Base-by-base conservation (phyloP, 2,797 vertebrate genomes). In the Hirundo rustica region DNA sequence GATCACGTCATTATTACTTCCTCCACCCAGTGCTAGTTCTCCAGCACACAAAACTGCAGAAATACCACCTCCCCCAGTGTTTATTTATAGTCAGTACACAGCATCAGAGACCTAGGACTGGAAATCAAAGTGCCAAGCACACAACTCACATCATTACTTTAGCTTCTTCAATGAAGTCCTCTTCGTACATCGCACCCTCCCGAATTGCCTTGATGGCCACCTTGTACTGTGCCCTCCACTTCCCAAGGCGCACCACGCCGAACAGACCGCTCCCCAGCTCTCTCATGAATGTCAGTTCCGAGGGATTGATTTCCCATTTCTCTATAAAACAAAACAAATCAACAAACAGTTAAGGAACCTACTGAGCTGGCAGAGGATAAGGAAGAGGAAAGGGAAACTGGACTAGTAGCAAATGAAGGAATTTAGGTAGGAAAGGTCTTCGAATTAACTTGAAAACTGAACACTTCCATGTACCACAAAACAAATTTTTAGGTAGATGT, bases 161-260 rank as follows among this genome's bases (percentile, higher is more conserved):
- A 58, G 99, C 99, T 97, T 99, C 99, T 90, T 99, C 99, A 76
- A 99, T 98, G 90, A 99, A 99, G 96, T 99, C 99, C 89, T 99
- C 99, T 86, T 99, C 99, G 15, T 97, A 98, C 99, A 99, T 99
- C 3, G 99, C 98, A 1, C 99, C 98, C 82, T 99, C 98, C 29
- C 98, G 98, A 83, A 99, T 99, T 42, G 98, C 98, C 97, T 99
- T 99, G 97, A 99, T 99, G 71, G 99, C 99, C 30, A 99, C 99
- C 92, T 98, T 98, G 93, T 99, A 99, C 95, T 99, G 98, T 0
- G 98, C 98, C 55, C 98, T 97, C 98, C 98, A 98, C 80, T 98
- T 98, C 40, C 98, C 98, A 1, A 98, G 98, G 34, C 98, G 97
- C 51, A 98, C 98, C 6, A 98, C 98, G 0, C 98, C 98, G 1